Evolutionary conservation across 2,113 vertebrate genomes (phyloP), one percentile per base, ranked within the genome.

Genomic region (Chionodraco myersi): DNA sequence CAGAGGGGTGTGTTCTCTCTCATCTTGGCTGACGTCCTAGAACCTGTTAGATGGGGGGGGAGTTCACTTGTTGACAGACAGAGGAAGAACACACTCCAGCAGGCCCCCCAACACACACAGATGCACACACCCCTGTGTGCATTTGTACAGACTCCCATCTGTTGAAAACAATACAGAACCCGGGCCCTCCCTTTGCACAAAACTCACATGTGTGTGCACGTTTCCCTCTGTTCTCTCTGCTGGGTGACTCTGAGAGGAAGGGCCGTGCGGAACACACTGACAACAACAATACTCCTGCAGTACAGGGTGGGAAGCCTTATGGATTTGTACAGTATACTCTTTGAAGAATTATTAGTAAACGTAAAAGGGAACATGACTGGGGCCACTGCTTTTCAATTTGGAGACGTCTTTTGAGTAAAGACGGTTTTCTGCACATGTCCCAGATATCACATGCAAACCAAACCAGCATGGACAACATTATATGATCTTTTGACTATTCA

Each of bases 91-190:
- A 84, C 75, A 85, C 85, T 72, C 73, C 34, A 67, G 21, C 81
- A 79, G 53, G 8, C 79, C 66, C 60, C 72, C 45, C 16, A 8
- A 66, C 77, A 74, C 53, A 77, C 61, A 82, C 71, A 53, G 63
- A 72, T 54, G 80, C 68, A 77, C 80, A 75, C 84, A 63, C 61
- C 79, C 79, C 72, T 67, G 62, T 69, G 83, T 21, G 21, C 21
- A 21, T 21, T 21, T 21, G 21, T 21, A 21, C 21, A 21, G 21
- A 90, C 85, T 91, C 68, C 80, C 85, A 86, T 88, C 77, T 90
- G 89, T 84, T 90, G 92, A 92, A 94, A 92, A 93, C 91, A 92
- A 92, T 88, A 69, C 62, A 64, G 74, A 86, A 66, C 87, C 85
- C 44, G 16, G 8, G 58, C 90, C 91, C 92, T 81, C 93, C 73